Percentiles rank a stretch among this genome's conserved stretches.
Evolutionary conservation across 2,113 vertebrate genomes (phyloP).

Genomic region (Lophotis ruficrista): DNA sequence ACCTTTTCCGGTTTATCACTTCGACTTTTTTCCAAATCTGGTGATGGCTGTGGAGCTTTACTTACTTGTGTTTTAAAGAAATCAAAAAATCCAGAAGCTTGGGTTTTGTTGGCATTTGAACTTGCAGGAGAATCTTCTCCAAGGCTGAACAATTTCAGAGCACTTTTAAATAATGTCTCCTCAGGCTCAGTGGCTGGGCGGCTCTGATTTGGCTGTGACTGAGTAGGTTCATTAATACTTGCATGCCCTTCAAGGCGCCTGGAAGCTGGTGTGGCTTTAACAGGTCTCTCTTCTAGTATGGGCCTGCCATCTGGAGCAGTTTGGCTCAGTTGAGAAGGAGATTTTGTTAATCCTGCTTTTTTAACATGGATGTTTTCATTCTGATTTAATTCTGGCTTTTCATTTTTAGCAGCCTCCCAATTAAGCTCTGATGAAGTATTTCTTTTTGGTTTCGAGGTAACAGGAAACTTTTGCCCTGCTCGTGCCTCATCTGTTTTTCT

Average conservation of each 20-base stretch:
- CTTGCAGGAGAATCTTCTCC: conserved; percentile 64
- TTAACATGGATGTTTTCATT: conserved; percentile 2
- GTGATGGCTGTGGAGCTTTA: conserved; percentile 64
- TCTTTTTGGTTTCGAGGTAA: not conserved
- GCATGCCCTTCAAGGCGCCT: not conserved
- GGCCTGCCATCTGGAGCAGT: not conserved
- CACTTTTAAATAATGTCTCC: conserved; percentile 72
- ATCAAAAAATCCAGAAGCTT: conserved; percentile 80
- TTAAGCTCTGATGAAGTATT: conserved; percentile 56
- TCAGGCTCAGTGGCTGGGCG: conserved; percentile 52
- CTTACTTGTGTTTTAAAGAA: conserved; percentile 85
- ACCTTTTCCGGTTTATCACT: conserved; percentile 61
- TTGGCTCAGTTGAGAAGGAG: conserved; percentile 33
- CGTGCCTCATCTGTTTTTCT: conserved; percentile 16
- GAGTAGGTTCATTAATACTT: conserved; percentile 15
- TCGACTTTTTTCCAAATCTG: conserved; percentile 45
- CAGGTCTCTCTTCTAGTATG: not conserved
- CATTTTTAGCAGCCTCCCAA: conserved; percentile 70
- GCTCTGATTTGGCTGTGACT: conserved; percentile 54
- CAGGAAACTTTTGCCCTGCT: not conserved
- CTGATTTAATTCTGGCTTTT: conserved; percentile 13
- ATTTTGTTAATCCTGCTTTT: conserved; percentile 49
- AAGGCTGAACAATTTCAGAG: conserved; percentile 67
- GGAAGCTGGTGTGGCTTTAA: conserved; percentile 5
- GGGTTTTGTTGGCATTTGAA: conserved; percentile 72